A percentile compares a stretch with the other conserved stretches of the same genome.
These are phyloP conservation scores for Catocala nupta DNA, from an alignment of 2,888 invertebrate species.

Conservation along the genomic window DNA sequence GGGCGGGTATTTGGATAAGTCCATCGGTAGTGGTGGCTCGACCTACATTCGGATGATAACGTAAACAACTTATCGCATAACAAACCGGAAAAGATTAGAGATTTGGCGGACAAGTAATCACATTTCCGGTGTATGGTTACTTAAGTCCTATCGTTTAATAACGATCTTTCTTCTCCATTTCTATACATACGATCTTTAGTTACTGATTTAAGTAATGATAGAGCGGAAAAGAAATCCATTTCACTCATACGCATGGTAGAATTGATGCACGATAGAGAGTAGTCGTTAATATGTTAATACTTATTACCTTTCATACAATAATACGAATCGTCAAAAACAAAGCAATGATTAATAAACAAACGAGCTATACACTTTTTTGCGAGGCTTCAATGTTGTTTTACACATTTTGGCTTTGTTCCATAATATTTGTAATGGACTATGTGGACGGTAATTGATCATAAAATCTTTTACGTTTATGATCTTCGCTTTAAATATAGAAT, in stretches of 20 bases:
- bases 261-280: no score
- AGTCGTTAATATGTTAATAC: no score
- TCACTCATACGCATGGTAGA: no score
- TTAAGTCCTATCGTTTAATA: no score
- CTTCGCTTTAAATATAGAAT: constrained; percentile 29
- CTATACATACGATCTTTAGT: no score
- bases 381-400: constrained; percentile 32
- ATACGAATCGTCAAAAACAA: no score
- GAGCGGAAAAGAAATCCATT: no score
- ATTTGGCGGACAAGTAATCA: constrained; percentile 21
- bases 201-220: no score
- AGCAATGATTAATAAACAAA: constrained; percentile 5
- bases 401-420: constrained; percentile 55
- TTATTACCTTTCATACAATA: no score
- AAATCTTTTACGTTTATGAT: constrained; percentile 50
- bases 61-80: constrained; percentile 39
- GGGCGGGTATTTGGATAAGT: constrained; percentile 49
- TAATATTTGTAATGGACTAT: constrained; percentile 42
- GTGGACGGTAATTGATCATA: constrained; percentile 55
- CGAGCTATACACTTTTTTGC: constrained; percentile 24
- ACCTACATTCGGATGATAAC: constrained; percentile 51
- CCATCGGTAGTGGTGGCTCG: constrained; percentile 55
- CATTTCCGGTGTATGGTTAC: constrained; percentile 10
- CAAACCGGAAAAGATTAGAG: constrained; percentile 37
- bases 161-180: no score